A percentile compares a stretch with the other conserved stretches of the same genome.
phyloP scores from a whole-genome alignment of 2,888 invertebrate genomes.

The Netelia melanura region DNA sequence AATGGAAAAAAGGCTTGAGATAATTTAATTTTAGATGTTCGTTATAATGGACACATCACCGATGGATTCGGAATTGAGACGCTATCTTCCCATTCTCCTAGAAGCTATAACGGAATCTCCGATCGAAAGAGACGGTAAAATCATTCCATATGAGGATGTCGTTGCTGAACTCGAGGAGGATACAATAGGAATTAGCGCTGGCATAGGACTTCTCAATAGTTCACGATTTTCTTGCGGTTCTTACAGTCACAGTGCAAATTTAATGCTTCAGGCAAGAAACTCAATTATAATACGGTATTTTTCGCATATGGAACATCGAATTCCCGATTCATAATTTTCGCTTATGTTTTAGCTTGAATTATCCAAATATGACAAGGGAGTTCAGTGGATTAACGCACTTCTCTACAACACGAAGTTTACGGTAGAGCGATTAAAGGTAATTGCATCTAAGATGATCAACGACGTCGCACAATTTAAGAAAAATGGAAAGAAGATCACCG shows the following conservation, averaged over 20 bases:
- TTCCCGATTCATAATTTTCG: background rate
- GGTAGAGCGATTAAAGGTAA: conserved; percentile 90
- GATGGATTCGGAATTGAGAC: conserved; percentile 87
- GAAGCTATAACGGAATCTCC: conserved; percentile 92
- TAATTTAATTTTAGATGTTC: conserved; percentile 87
- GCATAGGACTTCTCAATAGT: conserved; percentile 88
- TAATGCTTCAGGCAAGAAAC: conserved; percentile 88
- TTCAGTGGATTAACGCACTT: conserved; percentile 92
- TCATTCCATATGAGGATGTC: conserved; percentile 90
- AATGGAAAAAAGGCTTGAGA: background rate
- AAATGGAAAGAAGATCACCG: conserved; percentile 89
- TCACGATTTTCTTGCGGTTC: conserved; percentile 89
- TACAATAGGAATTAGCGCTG: conserved; percentile 88
- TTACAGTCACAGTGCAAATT: conserved; percentile 89
- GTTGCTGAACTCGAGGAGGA: conserved; percentile 92
- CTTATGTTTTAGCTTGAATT: conserved; percentile 88
- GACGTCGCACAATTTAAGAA: conserved; percentile 92
- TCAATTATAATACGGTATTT: no score
- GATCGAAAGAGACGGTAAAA: conserved; percentile 86
- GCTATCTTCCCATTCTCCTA: conserved; percentile 91
- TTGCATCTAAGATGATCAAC: conserved; percentile 93
- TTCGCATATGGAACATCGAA: background rate
- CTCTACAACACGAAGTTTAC: conserved; percentile 90
- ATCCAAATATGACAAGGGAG: conserved; percentile 90
- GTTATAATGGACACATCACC: conserved; percentile 90